Percentiles rank a stretch among this genome's conserved stretches.
These are phyloP conservation scores for Sterna hirundo DNA, from an alignment of 2,113 vertebrate genomes.

Conservation along the genomic window DNA sequence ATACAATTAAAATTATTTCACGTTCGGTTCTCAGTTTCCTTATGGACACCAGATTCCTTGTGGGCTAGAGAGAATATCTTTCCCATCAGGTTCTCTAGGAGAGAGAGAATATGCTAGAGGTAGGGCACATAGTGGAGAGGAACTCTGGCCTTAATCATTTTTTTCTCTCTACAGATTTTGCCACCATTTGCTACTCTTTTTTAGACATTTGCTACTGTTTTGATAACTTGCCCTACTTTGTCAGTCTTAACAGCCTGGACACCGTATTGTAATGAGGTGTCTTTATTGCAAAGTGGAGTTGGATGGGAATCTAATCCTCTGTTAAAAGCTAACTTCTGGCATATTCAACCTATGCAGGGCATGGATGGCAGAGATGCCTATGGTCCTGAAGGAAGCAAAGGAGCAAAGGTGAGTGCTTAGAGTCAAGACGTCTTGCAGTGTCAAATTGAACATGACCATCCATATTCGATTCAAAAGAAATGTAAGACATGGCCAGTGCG, in stretches of 20 bases:
- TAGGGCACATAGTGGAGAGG: not conserved
- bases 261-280: not conserved
- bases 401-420: conserved; percentile 71
- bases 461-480: not conserved
- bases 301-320: not conserved
- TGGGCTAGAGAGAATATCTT: not conserved
- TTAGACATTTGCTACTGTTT: not conserved
- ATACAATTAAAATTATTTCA: not conserved
- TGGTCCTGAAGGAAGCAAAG: conserved; percentile 75
- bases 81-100: not conserved
- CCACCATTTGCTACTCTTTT: not conserved
- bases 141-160: not conserved
- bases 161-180: not conserved
- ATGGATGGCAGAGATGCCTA: conserved; percentile 68
- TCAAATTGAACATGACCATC: not conserved
- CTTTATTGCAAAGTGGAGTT: not conserved
- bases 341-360: conserved; percentile 51
- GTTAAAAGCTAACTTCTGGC: not conserved
- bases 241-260: not conserved
- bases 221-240: not conserved
- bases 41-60: not conserved
- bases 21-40: not conserved
- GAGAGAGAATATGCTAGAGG: not conserved
- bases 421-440: not conserved
- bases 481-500: not conserved